Evolutionary conservation across 2,113 vertebrate species (phyloP).

Genomic region (Numida meleagris): DNA sequence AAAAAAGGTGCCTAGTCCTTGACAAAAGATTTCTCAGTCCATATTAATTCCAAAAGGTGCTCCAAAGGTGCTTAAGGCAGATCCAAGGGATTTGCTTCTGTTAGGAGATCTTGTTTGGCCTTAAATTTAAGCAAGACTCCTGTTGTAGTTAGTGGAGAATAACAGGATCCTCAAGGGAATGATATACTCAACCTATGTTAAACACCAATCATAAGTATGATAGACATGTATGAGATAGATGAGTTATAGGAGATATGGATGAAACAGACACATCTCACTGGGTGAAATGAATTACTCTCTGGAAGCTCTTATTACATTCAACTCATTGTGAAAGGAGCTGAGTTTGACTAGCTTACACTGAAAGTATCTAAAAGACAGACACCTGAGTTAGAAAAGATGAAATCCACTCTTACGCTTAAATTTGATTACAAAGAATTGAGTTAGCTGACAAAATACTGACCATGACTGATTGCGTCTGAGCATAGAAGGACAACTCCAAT

Average conservation of each 20-base stretch:
- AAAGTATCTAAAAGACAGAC: constrained; percentile 13
- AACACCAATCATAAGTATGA: constrained; percentile 53
- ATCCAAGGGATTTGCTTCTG: constrained; percentile 10
- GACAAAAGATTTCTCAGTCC: neutral
- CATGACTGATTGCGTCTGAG: constrained; percentile 48
- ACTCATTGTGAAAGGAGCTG: constrained; percentile 34
- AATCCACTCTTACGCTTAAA: constrained; percentile 45
- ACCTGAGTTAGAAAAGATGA: constrained; percentile 12
- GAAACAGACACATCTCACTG: constrained; percentile 36
- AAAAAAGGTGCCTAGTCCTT: neutral
- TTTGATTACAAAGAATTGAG: constrained; percentile 62
- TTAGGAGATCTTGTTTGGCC: neutral
- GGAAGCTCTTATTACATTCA: constrained; percentile 47
- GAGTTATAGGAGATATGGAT: constrained; percentile 21
- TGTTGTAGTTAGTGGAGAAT: neutral
- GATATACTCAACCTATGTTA: constrained; percentile 12
- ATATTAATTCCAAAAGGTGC: neutral
- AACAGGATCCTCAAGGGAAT: constrained; percentile 4
- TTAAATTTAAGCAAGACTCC: neutral
- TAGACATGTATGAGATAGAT: constrained; percentile 23
- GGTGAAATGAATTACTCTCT: constrained; percentile 39
- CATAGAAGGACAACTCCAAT: constrained; percentile 41
- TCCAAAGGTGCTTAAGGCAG: neutral
- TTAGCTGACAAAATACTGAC: constrained; percentile 47
- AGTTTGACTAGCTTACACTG: constrained; percentile 32